Conservation (phyloP, 2,888 invertebrate species). For the Cenopis cana region DNA sequence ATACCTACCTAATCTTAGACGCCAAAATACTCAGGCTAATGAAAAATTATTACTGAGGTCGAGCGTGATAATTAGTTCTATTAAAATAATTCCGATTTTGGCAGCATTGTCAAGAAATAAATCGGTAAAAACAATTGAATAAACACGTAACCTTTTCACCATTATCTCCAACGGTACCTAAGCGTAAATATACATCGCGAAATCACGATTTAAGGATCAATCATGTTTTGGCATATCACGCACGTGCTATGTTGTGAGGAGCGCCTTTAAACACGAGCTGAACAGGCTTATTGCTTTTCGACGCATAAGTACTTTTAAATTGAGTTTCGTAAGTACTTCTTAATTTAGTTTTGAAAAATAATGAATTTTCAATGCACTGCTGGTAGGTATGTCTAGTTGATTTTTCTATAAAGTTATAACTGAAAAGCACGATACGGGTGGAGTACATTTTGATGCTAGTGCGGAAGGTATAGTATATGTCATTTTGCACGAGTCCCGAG, state of each 20-base stretch:
- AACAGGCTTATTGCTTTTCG: neutral
- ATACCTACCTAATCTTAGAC: too few species aligned
- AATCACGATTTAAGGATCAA: slow-evolving; percentile 31
- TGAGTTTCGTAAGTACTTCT: too few species aligned
- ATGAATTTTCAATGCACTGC: too few species aligned
- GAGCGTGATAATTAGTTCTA: neutral
- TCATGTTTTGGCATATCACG: slow-evolving; percentile 29
- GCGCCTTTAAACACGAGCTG: neutral
- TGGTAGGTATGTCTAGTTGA: too few species aligned
- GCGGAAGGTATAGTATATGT: too few species aligned
- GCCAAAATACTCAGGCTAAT: neutral
- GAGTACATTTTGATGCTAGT: too few species aligned
- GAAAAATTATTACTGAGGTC: neutral
- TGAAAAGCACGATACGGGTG: too few species aligned
- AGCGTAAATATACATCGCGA: slow-evolving; percentile 1
- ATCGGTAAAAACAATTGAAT: neutral
- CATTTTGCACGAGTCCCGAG: too few species aligned
- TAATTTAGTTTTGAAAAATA: too few species aligned
- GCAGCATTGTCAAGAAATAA: neutral
- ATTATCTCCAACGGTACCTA: slow-evolving; percentile 8
- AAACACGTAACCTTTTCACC: neutral
- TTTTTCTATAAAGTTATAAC: too few species aligned
- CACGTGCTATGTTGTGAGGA: neutral
- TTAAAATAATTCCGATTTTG: neutral
- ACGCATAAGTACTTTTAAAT: too few species aligned